Conservation (phyloP, 2,888 invertebrate genomes). For the Brachyptera putata region DNA sequence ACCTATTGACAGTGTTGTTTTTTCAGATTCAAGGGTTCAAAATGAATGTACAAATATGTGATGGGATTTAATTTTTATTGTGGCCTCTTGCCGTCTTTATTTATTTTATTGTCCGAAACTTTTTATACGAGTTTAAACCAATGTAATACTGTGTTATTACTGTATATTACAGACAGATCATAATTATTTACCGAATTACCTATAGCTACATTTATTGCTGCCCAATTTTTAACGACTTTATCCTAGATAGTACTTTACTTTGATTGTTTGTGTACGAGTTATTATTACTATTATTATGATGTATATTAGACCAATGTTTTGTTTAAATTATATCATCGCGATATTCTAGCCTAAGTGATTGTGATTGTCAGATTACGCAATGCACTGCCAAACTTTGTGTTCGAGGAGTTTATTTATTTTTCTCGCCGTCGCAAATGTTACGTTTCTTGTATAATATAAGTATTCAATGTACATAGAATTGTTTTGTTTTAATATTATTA, state of each 20-base stretch:
- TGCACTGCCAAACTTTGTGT: slow-evolving; percentile 26
- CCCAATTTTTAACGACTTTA: too few species aligned
- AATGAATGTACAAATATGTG: slow-evolving; percentile 15
- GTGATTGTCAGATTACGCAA: slow-evolving; percentile 19
- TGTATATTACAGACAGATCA: too few species aligned
- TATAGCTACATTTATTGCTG: too few species aligned
- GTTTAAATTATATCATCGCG: too few species aligned
- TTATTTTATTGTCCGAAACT: background rate
- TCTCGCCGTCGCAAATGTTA: slow-evolving; percentile 4
- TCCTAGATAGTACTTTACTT: too few species aligned
- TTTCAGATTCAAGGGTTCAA: slow-evolving; percentile 1
- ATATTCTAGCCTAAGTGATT: slow-evolving; percentile 6
- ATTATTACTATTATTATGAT: too few species aligned
- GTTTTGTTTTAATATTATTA: slow-evolving; percentile 10
- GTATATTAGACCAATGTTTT: too few species aligned
- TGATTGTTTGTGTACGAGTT: too few species aligned
- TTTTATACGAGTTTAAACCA: too few species aligned
- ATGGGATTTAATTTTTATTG: slow-evolving; percentile 7
- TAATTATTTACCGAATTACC: too few species aligned
- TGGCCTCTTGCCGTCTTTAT: slow-evolving; percentile 3
- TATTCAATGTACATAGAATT: slow-evolving; percentile 4
- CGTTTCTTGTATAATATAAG: slow-evolving; percentile 2
- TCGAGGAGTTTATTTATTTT: slow-evolving; percentile 8
- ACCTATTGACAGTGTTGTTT: slow-evolving; percentile 14
- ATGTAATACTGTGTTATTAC: background rate